Conservation (phyloP, 2,113 vertebrate genomes). For the Hoplias malabaricus region DNA sequence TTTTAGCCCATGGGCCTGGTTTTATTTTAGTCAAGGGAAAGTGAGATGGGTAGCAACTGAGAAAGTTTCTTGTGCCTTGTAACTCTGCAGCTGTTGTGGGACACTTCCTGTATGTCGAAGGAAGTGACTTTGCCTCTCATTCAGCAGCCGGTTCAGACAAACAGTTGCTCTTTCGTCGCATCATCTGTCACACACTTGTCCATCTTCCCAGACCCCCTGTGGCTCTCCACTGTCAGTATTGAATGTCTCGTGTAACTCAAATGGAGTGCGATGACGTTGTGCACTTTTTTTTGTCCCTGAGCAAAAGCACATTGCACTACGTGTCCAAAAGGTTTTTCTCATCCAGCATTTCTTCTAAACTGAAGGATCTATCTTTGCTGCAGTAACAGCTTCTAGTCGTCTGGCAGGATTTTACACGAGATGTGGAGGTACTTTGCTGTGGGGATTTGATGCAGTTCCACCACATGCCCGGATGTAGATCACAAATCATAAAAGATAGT, state of each 20-base stretch:
- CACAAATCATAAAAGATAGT: no score
- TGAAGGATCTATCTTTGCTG: no score
- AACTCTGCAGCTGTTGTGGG: conserved; percentile 63
- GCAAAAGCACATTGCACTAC: no score
- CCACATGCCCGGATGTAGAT: no score
- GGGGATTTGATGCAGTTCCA: no score
- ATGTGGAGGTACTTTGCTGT: no score
- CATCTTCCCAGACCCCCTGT: background rate
- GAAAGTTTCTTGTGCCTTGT: conserved; percentile 40
- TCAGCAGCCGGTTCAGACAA: conserved; percentile 34
- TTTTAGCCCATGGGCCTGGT: conserved; percentile 67
- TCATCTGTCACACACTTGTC: background rate
- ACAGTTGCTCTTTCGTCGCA: conserved; percentile 4
- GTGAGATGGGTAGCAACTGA: conserved; percentile 56
- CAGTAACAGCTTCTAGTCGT: no score
- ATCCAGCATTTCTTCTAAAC: no score
- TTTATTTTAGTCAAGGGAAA: conserved; percentile 65
- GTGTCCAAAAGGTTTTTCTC: no score
- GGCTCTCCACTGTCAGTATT: background rate
- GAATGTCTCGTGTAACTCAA: background rate
- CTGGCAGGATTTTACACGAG: no score
- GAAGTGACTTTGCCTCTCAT: conserved; percentile 47
- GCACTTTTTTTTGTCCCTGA: background rate
- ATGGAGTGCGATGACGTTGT: background rate
- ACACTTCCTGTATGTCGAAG: conserved; percentile 60